Evolutionary conservation across 2,888 invertebrate species (phyloP), one percentile per base, ranked within the genome.

Genomic region (Himalopsyche tibetana): DNA sequence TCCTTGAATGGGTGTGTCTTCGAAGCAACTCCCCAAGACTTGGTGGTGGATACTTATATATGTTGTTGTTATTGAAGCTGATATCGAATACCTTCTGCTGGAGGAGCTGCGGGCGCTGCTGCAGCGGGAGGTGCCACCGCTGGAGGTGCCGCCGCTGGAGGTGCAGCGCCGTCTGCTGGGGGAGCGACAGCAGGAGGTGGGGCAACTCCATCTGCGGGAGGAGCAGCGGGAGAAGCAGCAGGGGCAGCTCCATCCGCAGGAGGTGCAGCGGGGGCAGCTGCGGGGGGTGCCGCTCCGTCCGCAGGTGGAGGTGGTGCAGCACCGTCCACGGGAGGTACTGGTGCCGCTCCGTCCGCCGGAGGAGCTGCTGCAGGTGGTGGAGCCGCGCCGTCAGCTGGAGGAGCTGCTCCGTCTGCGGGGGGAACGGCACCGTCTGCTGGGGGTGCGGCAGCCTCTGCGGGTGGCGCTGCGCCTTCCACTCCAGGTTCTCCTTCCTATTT

Each of bases 211-310:
- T 89, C 90, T 80, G 89, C 90, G 4, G 89, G 88, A 80, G 89
- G 88, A n/a, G 90, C 90, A 36, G 89, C 90, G 82, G 87, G 91
- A 83, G 90, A n/a, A n/a, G 82, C 86, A n/a, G 85, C 88, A 0
- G 86, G 85, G 2, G 89, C 85, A 28, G 89, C 86, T n/a, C 89
- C 85, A 81, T 89, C 90, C 74, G 89, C 90, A 3, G 89, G 88
- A 80, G 89, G 88, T 28, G 90, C 90, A 36, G 89, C 90, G 82
- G 87, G 91, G 83, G 90, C 89, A 4, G 90, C 89, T 38, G 89
- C 85, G 15, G 89, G 89, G 11, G 90, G 89, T 19, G 92, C 91
- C 0, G 91, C 91, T 79, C 91, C 91, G 81, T 91, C 91, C 0
- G 91, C 90, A 15, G 91, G 90, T 63, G 91, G 89, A 6, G 89